A percentile compares a stretch with the other conserved stretches of the same genome.
Conservation (phyloP, 2,888 invertebrate genomes). For the Leucoma salicis region DNA sequence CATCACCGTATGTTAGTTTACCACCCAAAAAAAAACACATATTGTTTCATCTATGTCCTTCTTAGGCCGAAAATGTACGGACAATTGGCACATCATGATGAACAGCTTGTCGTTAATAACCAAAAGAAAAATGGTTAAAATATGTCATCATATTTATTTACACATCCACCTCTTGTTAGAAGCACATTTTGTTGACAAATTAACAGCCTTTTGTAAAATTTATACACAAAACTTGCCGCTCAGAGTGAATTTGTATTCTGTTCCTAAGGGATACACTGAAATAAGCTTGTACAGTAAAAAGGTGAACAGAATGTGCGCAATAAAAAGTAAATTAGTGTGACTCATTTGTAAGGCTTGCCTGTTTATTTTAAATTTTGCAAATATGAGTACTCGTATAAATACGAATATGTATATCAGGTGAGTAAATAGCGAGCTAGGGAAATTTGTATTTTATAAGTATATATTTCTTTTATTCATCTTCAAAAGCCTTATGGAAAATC, state of each 20-base stretch:
- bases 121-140: background rate
- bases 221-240: conserved; percentile 20
- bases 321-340: background rate
- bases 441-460: too few species aligned
- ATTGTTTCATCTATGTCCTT: too few species aligned
- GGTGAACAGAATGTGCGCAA: conserved; percentile 1
- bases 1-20: too few species aligned
- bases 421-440: too few species aligned
- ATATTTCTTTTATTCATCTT: too few species aligned
- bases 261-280: conserved; percentile 8
- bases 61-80: too few species aligned
- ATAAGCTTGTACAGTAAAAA: conserved; percentile 9
- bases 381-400: too few species aligned
- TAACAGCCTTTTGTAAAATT: conserved; percentile 30
- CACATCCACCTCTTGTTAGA: background rate
- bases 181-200: conserved; percentile 34
- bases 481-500: too few species aligned
- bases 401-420: too few species aligned
- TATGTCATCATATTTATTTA: background rate
- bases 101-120: background rate
- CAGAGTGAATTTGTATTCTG: conserved; percentile 35
- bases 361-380: too few species aligned
- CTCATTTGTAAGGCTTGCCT: background rate
- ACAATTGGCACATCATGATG: too few species aligned
- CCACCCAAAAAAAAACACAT: too few species aligned